Percentiles rank a stretch among this genome's conserved stretches.
Evolutionary conservation across 2,113 vertebrate species (phyloP).

Genomic region (Gnathonemus echidnorhynchus): DNA sequence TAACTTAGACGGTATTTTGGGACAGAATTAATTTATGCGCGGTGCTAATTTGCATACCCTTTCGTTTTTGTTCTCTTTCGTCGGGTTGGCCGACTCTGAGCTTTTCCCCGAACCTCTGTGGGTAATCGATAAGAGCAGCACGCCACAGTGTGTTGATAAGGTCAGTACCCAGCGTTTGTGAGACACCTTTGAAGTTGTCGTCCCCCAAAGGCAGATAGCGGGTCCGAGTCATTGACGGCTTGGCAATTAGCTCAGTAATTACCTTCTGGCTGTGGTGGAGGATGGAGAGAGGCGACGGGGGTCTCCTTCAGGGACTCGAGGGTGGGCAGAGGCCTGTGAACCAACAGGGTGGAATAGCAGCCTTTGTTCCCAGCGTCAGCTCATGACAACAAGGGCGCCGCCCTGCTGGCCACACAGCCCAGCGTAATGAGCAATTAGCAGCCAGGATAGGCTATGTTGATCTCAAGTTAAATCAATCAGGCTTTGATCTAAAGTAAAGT

Average conservation of each 20-base stretch:
- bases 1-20: background rate
- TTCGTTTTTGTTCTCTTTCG: background rate
- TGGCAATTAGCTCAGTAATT: slow-evolving; percentile 71
- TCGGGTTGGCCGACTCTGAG: background rate
- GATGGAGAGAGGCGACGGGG: slow-evolving; percentile 57
- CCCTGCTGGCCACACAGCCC: background rate
- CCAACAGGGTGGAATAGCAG: background rate
- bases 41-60: background rate
- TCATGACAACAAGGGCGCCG: background rate
- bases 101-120: background rate
- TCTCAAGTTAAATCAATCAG: background rate
- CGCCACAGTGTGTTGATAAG: slow-evolving; percentile 12
- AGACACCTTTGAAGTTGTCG: slow-evolving; percentile 41
- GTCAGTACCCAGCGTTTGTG: slow-evolving; percentile 51
- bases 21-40: slow-evolving; percentile 7
- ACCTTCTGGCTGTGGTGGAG: slow-evolving; percentile 63
- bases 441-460: background rate
- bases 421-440: background rate
- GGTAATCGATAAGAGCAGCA: background rate
- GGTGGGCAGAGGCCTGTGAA: background rate
- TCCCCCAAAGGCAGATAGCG: slow-evolving; percentile 67
- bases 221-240: slow-evolving; percentile 67
- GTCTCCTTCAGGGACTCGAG: slow-evolving; percentile 32
- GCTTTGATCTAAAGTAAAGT: background rate
- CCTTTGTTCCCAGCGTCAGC: background rate